These are phyloP conservation scores for Saccopteryx bilineata DNA, from an alignment of 2,113 vertebrate genomes.

Conservation along the genomic window DNA sequence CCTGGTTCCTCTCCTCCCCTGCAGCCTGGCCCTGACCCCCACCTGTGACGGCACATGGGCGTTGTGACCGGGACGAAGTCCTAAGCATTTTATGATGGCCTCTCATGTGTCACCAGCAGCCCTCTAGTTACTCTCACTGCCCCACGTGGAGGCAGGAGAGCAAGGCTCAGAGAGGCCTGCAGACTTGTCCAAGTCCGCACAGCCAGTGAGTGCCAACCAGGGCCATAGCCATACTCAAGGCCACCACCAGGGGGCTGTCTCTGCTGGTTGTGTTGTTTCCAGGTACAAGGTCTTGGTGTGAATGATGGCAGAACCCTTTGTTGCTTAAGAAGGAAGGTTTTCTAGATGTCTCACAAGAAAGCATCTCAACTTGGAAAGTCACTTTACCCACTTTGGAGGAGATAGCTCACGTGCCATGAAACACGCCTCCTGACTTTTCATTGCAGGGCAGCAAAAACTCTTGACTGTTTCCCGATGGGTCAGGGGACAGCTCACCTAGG, in stretches of 20 bases:
- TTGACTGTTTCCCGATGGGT: neutral
- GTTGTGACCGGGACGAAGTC: too few species aligned
- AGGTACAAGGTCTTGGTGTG: neutral
- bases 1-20: too few species aligned
- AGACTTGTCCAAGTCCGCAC: neutral
- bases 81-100: fast-evolving
- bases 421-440: neutral
- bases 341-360: neutral
- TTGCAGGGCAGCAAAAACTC: fast-evolving
- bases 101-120: fast-evolving
- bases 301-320: fast-evolving
- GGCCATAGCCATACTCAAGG: fast-evolving
- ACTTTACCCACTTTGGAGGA: neutral
- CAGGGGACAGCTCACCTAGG: neutral
- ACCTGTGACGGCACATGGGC: fast-evolving
- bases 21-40: neutral
- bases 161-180: neutral
- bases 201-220: neutral
- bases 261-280: fast-evolving
- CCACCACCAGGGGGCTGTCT: neutral
- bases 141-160: neutral
- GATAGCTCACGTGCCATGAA: neutral
- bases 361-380: neutral
- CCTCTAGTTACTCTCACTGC: fast-evolving
- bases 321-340: neutral